Conservation (phyloP, 2,888 invertebrate species). For the Psococerastis gibbosa region DNA sequence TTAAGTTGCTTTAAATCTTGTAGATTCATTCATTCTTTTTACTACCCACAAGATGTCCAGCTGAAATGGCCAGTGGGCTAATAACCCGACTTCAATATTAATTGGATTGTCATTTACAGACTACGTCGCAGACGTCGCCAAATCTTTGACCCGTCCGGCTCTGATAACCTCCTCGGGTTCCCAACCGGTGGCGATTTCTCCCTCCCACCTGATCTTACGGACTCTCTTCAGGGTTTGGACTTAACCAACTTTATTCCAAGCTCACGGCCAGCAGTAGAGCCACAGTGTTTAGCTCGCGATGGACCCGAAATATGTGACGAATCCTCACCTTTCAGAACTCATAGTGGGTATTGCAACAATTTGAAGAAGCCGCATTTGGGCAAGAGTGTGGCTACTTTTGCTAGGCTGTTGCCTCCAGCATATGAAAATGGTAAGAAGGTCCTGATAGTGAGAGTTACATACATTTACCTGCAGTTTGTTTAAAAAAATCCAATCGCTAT, state of each 20-base stretch:
- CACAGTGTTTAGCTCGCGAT: conserved; percentile 39
- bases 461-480: too few species aligned
- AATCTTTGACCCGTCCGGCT: conserved; percentile 35
- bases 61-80: too few species aligned
- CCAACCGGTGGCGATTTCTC: conserved; percentile 20
- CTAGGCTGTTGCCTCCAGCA: conserved; percentile 61
- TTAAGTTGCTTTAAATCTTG: too few species aligned
- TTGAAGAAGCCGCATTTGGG: conserved; percentile 63
- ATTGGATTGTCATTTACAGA: too few species aligned
- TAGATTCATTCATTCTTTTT: too few species aligned
- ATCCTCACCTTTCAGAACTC: conserved; percentile 34
- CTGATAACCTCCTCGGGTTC: conserved; percentile 32
- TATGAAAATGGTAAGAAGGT: conserved; percentile 59
- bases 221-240: conserved; percentile 61
- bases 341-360: conserved; percentile 78
- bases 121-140: conserved; percentile 48
- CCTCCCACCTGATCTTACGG: conserved; percentile 39
- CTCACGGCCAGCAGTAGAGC: conserved; percentile 40
- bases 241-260: conserved; percentile 46
- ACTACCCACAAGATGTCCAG: too few species aligned
- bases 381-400: conserved; percentile 67
- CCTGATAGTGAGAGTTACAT: background rate
- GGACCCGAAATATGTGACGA: conserved; percentile 28
- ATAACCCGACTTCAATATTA: too few species aligned
- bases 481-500: too few species aligned